phyloP scores from a whole-genome alignment of 2,888 invertebrate species.

The Calephelis perditalis region DNA sequence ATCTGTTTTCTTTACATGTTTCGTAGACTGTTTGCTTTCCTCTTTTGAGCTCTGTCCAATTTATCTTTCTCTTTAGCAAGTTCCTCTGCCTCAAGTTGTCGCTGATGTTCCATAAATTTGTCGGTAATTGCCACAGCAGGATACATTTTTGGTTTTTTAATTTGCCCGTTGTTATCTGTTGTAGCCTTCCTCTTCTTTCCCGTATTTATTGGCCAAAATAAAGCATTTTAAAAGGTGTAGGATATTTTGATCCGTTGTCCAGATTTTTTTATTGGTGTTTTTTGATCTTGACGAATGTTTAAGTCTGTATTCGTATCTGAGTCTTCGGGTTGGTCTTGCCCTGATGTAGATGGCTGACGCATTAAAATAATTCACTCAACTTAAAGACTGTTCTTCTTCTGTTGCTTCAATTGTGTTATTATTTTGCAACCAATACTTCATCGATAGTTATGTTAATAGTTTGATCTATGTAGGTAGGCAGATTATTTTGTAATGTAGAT shows the following conservation, averaged over 20 bases:
- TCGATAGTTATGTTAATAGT: not conserved
- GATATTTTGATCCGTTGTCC: not conserved
- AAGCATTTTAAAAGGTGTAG: constrained; percentile 14
- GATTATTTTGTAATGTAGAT: not conserved
- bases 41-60: constrained; percentile 16
- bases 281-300: not conserved
- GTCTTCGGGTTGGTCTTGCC: constrained; percentile 13
- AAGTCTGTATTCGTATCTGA: constrained; percentile 1
- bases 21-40: constrained; percentile 12
- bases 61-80: constrained; percentile 15
- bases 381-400: not conserved
- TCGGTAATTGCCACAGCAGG: constrained; percentile 14
- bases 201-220: constrained; percentile 14
- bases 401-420: not conserved
- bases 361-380: not conserved
- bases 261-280: constrained; percentile 1
- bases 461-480: not conserved
- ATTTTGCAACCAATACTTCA: not conserved
- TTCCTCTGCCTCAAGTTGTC: constrained; percentile 15
- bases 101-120: constrained; percentile 9
- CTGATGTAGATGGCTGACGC: constrained; percentile 13
- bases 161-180: constrained; percentile 12
- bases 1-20: constrained; percentile 12
- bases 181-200: constrained; percentile 12
- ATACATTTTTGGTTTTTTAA: constrained; percentile 16